phyloP scores from a whole-genome alignment of 2,113 vertebrate species.

The Oryctolagus cuniculus region mOryCun1.1 NC_091435.1:122114501-122115000 shows the following conservation, averaged over 20 bases:
- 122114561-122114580: slow-evolving; percentile 84
- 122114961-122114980: background rate
- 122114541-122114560: background rate
- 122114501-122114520: rapidly evolving
- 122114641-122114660: background rate
- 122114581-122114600: slow-evolving; percentile 85
- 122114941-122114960: background rate
- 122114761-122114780: background rate
- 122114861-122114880: background rate
- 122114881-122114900: background rate
- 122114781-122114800: background rate
- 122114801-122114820: background rate
- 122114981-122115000: background rate
- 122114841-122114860: background rate
- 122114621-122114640: slow-evolving; percentile 86
- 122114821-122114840: background rate
- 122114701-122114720: slow-evolving; percentile 62
- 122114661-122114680: slow-evolving; percentile 80
- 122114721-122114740: background rate
- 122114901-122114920: background rate
- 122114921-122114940: background rate
- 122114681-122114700: slow-evolving; percentile 63
- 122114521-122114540: background rate
- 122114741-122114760: background rate
- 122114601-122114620: slow-evolving; percentile 82